Conservation (phyloP, 2,113 vertebrate species). For the Fregetta grallaria region DNA sequence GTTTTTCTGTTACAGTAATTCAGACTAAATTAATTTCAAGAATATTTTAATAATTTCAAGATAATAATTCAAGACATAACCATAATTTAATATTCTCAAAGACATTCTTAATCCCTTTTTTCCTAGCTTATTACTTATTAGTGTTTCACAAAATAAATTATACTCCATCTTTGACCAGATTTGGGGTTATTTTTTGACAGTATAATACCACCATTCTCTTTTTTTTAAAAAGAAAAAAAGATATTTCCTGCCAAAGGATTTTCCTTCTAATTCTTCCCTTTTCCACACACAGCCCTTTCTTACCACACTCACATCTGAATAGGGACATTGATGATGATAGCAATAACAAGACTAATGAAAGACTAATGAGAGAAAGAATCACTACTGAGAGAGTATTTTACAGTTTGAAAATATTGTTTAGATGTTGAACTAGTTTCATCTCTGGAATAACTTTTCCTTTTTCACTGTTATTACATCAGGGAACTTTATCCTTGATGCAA, state of each 20-base stretch:
- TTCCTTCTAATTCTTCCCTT: neutral
- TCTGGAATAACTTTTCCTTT: neutral
- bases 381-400: neutral
- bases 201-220: neutral
- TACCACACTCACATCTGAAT: neutral
- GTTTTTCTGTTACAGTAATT: neutral
- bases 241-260: neutral
- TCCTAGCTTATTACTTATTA: neutral
- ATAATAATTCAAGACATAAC: neutral
- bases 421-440: neutral
- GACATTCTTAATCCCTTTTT: neutral
- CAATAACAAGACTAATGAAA: neutral
- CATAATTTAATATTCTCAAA: neutral
- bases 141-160: neutral
- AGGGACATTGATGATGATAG: neutral
- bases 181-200: neutral
- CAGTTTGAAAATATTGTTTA: neutral
- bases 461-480: neutral
- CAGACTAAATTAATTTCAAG: neutral
- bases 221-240: neutral
- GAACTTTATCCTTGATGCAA: neutral
- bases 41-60: neutral
- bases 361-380: neutral
- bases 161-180: neutral
- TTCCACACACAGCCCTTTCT: neutral